These are phyloP conservation scores for Elephas maximus DNA, from an alignment of 2,113 vertebrate genomes.

Conservation along the genomic window DNA sequence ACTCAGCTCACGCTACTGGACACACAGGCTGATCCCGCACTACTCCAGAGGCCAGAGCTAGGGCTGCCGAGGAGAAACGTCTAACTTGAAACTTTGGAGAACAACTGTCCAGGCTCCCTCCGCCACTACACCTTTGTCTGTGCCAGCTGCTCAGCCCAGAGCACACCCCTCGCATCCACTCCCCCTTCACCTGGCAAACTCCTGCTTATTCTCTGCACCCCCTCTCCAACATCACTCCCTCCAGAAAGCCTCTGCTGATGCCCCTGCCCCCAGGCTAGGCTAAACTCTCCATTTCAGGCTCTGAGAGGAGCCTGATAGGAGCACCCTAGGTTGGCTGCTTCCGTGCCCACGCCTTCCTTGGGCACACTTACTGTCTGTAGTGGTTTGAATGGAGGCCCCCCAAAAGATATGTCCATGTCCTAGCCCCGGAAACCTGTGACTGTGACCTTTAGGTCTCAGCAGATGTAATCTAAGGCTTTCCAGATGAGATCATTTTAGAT, in stretches of 20 bases:
- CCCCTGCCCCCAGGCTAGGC: background rate
- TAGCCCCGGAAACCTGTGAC: too few species aligned
- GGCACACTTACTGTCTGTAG: background rate
- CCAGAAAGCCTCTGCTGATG: background rate
- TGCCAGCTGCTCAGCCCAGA: rapidly evolving
- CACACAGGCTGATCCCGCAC: background rate
- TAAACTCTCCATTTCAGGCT: background rate
- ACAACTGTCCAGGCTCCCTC: background rate
- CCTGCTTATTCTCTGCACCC: too few species aligned
- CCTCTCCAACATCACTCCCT: background rate
- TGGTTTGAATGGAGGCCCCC: background rate
- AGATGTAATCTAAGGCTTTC: background rate
- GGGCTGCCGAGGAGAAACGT: background rate
- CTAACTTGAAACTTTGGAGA: background rate
- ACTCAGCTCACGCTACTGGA: background rate
- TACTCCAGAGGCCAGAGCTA: background rate
- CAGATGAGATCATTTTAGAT: too few species aligned
- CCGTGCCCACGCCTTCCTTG: background rate
- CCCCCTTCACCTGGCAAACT: background rate
- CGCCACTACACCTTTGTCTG: background rate
- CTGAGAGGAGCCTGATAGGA: background rate
- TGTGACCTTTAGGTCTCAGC: background rate
- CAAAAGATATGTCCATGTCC: too few species aligned
- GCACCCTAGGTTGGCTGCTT: too few species aligned
- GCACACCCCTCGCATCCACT: background rate